Evolutionary conservation across 2,113 vertebrate species (phyloP), one percentile per base, ranked within the genome.

Genomic region (Fukomys damarensis): DNA sequence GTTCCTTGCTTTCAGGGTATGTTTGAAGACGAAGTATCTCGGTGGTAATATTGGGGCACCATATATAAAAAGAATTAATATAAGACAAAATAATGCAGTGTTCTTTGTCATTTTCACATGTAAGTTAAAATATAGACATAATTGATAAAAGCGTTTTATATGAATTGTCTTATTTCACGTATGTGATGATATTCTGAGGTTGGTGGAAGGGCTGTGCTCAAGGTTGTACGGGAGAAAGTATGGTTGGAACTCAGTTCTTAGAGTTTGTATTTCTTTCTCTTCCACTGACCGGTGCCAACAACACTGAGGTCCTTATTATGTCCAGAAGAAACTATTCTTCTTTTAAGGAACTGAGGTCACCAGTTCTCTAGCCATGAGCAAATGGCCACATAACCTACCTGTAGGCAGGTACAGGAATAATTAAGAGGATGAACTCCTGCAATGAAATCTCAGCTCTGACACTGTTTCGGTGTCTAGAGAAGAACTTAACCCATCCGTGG

Each of bases 251-350:
- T 6, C 24, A 61, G 54, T 41, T n/a, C 32, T 84, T 9, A 84
- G 56, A 63, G 35, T 28, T 92, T 35, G 41, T 74, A 0, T 59
- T 17, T 70, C 43, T 93, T 80, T 74, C 32, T 90, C 46, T 20
- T 30, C 9, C 38, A 61, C 43, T 32, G 19, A 30, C 5, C 59
- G 3, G 10, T 2, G 61, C 70, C 76, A 20, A 35, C 43, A 30
- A 66, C 7, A 19, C n/a, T 4, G 9, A 12, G 54, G 13, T 0
- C 0, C 68, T 95, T 38, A 1, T 28, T 28, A n/a, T 9, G 35
- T 38, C 41, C 38, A 76, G 26, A 68, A 22, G 63, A 68, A 43
- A 13, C 4, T 4, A 35, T 66, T 76, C 26, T 24, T 83, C 54
- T 52, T 38, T 66, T 24, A 43, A 83, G 63, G 12, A 89, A 24